A percentile compares a stretch with the other conserved stretches of the same genome.
Conservation (phyloP, 1,140 invertebrate genomes). For the Tribolium madens region DNA sequence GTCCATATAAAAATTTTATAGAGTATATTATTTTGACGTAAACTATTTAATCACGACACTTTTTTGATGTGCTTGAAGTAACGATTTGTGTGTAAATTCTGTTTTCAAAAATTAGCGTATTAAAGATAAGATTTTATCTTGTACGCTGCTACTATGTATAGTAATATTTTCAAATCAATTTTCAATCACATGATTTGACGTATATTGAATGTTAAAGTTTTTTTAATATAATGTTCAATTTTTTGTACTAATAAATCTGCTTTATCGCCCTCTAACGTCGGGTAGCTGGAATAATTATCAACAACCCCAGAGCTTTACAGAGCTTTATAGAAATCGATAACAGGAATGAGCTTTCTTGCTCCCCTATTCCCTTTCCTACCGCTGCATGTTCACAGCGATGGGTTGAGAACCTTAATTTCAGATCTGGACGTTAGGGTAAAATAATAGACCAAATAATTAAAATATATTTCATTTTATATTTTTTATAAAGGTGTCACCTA, state of each 20-base stretch:
- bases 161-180: no score
- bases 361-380: neutral
- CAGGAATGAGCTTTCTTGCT: neutral
- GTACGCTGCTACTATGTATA: no score
- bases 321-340: neutral
- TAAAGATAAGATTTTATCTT: no score
- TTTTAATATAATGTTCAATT: neutral
- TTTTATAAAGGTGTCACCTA: no score
- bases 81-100: no score
- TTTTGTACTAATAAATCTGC: neutral
- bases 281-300: neutral
- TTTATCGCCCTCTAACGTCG: neutral
- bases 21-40: slow-evolving; percentile 7
- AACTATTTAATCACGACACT: slow-evolving; percentile 11
- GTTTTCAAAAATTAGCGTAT: no score
- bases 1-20: slow-evolving; percentile 20
- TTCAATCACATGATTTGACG: no score
- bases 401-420: no score
- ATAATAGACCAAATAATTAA: no score
- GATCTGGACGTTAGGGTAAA: neutral
- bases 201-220: no score
- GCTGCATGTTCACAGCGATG: no score
- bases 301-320: neutral
- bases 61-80: neutral
- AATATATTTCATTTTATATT: no score